A percentile compares a stretch with the other conserved stretches of the same genome.
Conservation (phyloP, 2,888 invertebrate species). For the Cyclophora punctaria region DNA sequence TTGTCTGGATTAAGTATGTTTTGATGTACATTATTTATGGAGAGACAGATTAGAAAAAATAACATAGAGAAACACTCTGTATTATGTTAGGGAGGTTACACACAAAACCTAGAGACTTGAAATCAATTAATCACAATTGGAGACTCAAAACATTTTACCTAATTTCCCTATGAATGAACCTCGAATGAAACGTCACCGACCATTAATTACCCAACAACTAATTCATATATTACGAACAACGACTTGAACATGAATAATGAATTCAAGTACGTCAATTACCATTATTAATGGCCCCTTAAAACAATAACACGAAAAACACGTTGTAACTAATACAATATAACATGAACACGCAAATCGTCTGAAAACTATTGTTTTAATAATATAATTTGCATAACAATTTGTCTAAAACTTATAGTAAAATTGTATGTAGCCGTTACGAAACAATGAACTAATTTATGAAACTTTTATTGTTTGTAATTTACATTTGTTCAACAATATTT, state of each 20-base stretch:
- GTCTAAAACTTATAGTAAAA: slow-evolving; percentile 20
- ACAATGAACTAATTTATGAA: slow-evolving; percentile 47
- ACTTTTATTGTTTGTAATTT: slow-evolving; percentile 20
- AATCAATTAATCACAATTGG: too few relatives aligned
- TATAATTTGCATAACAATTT: slow-evolving; percentile 39
- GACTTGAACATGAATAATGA: slow-evolving; percentile 17
- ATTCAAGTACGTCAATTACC: slow-evolving; percentile 38
- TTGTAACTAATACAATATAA: slow-evolving; percentile 20
- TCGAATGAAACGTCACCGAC: neutral
- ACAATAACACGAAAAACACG: slow-evolving; percentile 34
- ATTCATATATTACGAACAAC: neutral
- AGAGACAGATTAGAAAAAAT: too few relatives aligned
- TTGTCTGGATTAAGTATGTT: slow-evolving; percentile 37
- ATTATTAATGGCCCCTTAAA: slow-evolving; percentile 31
- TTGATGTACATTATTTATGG: slow-evolving; percentile 26
- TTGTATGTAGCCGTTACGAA: slow-evolving; percentile 32
- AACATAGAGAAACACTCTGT: too few relatives aligned
- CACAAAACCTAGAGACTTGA: too few relatives aligned
- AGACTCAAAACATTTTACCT: too few relatives aligned
- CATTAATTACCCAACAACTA: neutral
- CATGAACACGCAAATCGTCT: slow-evolving; percentile 32
- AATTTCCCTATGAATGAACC: neutral
- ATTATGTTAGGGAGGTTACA: too few relatives aligned
- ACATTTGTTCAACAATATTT: slow-evolving; percentile 9
- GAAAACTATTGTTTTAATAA: slow-evolving; percentile 24